Conservation (phyloP, 2,113 vertebrate species). For the Maccullochella peelii region DNA sequence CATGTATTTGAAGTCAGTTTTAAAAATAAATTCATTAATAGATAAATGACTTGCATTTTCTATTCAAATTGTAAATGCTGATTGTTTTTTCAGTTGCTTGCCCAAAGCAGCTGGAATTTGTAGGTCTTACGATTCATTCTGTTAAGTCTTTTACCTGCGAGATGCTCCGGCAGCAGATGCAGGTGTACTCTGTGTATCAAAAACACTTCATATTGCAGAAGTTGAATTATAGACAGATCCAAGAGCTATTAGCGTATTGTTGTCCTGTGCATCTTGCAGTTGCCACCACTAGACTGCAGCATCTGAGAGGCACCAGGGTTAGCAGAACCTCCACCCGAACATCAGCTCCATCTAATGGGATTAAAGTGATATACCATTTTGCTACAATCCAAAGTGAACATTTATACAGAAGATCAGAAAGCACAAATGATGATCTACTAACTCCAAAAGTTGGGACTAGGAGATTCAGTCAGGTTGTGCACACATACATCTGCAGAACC, state of each 20-base stretch:
- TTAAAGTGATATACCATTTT: neutral
- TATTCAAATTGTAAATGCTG: neutral
- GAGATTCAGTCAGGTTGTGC: neutral
- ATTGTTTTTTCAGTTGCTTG: neutral
- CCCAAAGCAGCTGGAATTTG: neutral
- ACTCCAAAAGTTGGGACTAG: neutral
- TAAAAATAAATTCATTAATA: conserved; percentile 78
- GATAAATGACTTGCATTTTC: neutral
- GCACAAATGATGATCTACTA: neutral
- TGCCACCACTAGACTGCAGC: conserved; percentile 51
- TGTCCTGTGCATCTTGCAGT: conserved; percentile 17
- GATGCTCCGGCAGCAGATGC: neutral
- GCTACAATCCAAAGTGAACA: too few relatives aligned
- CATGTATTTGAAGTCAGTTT: conserved; percentile 72
- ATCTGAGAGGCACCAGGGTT: neutral
- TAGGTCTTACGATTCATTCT: neutral
- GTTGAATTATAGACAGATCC: neutral
- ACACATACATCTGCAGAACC: neutral
- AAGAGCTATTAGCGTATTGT: neutral
- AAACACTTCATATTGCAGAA: neutral
- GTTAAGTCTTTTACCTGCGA: neutral
- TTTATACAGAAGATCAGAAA: neutral
- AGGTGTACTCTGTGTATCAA: neutral
- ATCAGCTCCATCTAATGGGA: neutral
- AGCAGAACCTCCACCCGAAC: neutral